Percentiles rank a stretch among this genome's conserved stretches.
Evolutionary conservation across 2,113 vertebrate species (phyloP).

Genomic region (Leptocoma aspasia): DNA sequence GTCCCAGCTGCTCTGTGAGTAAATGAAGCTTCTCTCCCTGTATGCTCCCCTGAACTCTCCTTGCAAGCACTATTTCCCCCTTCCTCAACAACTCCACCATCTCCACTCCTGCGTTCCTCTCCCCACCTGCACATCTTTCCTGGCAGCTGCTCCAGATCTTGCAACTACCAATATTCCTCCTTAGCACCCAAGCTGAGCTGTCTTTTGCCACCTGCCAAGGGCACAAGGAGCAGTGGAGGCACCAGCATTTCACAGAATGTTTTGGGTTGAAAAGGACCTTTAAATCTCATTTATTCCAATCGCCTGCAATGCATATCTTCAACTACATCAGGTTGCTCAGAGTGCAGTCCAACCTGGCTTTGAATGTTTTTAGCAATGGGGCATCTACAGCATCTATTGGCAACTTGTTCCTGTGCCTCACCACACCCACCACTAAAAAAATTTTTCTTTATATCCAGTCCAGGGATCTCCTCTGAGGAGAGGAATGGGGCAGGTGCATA

Average conservation of each 20-base stretch:
- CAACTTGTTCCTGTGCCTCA: background rate
- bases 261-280: background rate
- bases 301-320: background rate
- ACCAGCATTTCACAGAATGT: background rate
- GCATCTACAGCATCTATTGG: background rate
- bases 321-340: background rate
- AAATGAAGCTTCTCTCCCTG: background rate
- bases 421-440: fast-evolving
- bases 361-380: background rate
- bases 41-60: background rate
- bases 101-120: background rate
- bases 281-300: background rate
- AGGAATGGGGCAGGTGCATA: background rate
- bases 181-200: background rate
- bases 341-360: background rate
- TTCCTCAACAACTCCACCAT: background rate
- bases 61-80: background rate
- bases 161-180: background rate
- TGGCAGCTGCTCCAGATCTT: background rate
- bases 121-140: background rate
- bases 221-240: background rate
- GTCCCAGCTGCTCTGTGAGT: background rate
- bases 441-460: background rate
- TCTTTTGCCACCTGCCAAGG: background rate
- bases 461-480: no score